Evolutionary conservation across 1,140 invertebrate genomes (phyloP), one percentile per base, ranked within the genome.

Genomic region (Aphidius ervi): DNA sequence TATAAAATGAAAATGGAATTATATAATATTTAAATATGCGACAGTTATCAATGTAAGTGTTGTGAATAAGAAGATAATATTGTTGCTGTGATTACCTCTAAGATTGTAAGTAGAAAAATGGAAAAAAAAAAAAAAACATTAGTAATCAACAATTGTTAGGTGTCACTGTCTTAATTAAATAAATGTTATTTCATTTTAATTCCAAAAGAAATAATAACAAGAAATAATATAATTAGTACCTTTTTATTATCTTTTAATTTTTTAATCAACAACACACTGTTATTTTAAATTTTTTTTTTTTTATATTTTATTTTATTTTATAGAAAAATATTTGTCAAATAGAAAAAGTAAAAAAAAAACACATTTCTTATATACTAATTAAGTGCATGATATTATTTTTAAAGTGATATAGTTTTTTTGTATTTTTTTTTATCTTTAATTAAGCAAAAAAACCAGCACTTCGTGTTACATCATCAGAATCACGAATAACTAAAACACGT

Each of bases 51-150:
- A 78, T 78, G 73, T 80, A 79, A 79, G 77, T 80, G 78, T 80
- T 80, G 78, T 80, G 77, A 79, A 80, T 79, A 80, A 78, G 73
- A 72, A 74, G 74, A 78, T 78, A 79, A 80, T 79, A 78, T 81
- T 81, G 79, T 82, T 81, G 79, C 79, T 82, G 79, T 81, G 79
- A 82, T 81, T 81, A 80, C 74, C 71, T 73, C 42, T 81, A 81
- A 80, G 76, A 77, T 79, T 81, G 80, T 81, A 80, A 81, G 72
- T 81, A 82, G 77, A 71, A 67, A 63, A 65, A 64, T 60, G 57
- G n/a, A n/a, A n/a, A 65, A 64, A 67, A 63, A 68, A 61, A 65
- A 62, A 65, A 65, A 61, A 40, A 41, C 42, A 54, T 42, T 54
- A 54, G 52, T 54, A 54, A 31, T 40, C 72, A 70, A 79, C 68